Base-by-base conservation (phyloP, 2,888 invertebrate species). In the Nomada fabriciana region DNA sequence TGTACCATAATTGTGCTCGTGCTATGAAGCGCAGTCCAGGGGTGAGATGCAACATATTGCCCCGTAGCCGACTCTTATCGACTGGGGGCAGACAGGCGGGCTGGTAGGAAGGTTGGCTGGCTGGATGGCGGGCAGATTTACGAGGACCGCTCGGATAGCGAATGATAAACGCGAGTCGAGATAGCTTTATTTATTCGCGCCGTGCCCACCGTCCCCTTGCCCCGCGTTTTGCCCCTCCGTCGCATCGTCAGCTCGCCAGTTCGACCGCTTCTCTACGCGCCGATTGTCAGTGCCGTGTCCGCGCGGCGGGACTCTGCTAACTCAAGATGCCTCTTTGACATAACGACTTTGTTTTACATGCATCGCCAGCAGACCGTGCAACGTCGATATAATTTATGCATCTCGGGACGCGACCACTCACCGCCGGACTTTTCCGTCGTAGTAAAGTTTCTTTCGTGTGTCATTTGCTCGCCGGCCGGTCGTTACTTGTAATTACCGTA, bases 131-230 rank as follows among this genome's bases (percentile, higher is more conserved):
- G 93, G 93, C 94, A 94, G 94, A 94, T 94, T 95, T 95, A 95
- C 94, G 94, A 94, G 94, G 94, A 94, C 94, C 94, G 94, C 94
- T 94, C 94, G 94, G 94, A 94, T 94, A 94, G 94, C 94, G 93
- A 94, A 95, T 95, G 95, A 95, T 95, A 95, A 95, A 95, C 95
- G 94, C 94, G 94, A 93, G 94, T 94, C 94, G 94, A 95, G 95
- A 95, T 95, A 95, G 94, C 95, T 95, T 95, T 95, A 95, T 95
- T 95, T 95, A 95, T 95, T 95, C 94, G 95, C 94, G 94, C 94
- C 92, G 94, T 94, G 94, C 94, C 94, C 94, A 94, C 90, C 73
- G 69, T 50, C 91, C 88, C 89, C 88, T 86, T 68, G 74, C 72
- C 79, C 70, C 72, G 67, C 78, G 61, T 78, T 74, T 53, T 20